These are phyloP conservation scores for Nycticebus coucang DNA, from an alignment of 2,113 vertebrate genomes.

Conservation along the genomic window DNA sequence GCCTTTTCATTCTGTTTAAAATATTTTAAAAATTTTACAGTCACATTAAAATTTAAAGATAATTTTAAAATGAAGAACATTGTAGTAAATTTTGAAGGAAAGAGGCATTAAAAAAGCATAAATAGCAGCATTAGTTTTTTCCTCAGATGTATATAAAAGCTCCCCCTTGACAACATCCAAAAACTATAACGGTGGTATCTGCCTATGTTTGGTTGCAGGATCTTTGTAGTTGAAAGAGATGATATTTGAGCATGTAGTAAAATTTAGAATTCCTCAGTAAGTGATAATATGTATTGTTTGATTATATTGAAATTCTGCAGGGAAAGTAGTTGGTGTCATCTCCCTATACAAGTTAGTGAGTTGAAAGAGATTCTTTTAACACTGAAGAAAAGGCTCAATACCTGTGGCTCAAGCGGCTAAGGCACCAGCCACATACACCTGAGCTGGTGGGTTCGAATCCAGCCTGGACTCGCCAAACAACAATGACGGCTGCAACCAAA, in stretches of 20 bases:
- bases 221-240: conserved; percentile 44
- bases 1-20: background rate
- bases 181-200: background rate
- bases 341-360: background rate
- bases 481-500: no score
- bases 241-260: background rate
- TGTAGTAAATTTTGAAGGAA: conserved; percentile 45
- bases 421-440: no score
- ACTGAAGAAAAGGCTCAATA: background rate
- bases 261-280: conserved; percentile 43
- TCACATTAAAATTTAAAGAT: conserved; percentile 30
- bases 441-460: no score
- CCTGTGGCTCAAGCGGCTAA: no score
- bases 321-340: background rate
- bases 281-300: background rate
- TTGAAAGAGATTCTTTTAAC: background rate
- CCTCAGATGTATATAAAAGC: background rate
- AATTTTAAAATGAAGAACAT: background rate
- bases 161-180: background rate
- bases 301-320: conserved; percentile 24
- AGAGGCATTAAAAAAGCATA: background rate
- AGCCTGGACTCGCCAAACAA: no score
- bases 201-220: background rate
- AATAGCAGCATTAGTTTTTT: background rate
- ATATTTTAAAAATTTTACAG: background rate